Percentiles rank a stretch among this genome's conserved stretches.
Conservation (phyloP, 2,797 vertebrate genomes). For the Setipinna tenuifilis region DNA sequence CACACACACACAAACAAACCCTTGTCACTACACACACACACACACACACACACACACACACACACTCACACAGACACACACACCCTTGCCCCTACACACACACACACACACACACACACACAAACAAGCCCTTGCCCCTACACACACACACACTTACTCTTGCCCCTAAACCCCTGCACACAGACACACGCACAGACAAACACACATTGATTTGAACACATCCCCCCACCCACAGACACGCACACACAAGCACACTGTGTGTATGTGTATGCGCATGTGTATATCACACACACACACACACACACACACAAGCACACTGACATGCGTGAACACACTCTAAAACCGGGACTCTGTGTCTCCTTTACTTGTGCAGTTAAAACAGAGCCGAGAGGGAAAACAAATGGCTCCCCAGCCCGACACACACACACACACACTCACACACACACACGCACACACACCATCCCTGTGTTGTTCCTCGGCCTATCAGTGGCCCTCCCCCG, state of each 20-base stretch:
- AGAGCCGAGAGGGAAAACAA: no score
- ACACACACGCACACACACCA: background rate
- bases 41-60: background rate
- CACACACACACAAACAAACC: constrained; percentile 13
- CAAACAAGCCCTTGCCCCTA: background rate
- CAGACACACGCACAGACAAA: background rate
- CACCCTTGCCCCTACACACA: background rate
- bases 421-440: constrained; percentile 16
- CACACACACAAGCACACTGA: background rate
- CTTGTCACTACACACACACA: background rate
- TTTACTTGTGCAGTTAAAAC: no score
- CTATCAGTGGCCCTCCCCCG: no score
- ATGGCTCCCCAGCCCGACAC: background rate
- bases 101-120: background rate
- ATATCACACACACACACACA: background rate
- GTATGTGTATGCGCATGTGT: no score
- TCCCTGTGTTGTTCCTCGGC: background rate
- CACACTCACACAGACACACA: background rate
- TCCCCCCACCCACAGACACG: no score
- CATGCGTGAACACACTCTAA: background rate
- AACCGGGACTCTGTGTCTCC: no score
- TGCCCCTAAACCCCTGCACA: background rate
- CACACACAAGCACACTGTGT: no score
- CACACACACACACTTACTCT: background rate
- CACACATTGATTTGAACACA: no score